Evolutionary conservation across 2,888 invertebrate genomes (phyloP).

Genomic region (Limnephilus marmoratus): DNA sequence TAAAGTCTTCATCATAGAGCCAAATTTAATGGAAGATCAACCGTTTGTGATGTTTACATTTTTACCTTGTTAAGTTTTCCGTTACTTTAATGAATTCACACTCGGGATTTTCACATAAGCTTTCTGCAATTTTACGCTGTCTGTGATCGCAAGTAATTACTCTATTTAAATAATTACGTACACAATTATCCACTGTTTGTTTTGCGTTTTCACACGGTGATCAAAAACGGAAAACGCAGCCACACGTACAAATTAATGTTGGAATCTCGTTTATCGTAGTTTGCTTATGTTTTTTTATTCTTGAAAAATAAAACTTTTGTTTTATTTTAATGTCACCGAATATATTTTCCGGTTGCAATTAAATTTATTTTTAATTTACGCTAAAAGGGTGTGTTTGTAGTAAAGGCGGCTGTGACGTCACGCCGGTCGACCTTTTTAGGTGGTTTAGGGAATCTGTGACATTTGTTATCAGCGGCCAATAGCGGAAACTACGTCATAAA

Average conservation of each 20-base stretch:
- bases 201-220: slow-evolving; percentile 28
- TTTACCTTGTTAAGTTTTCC: slow-evolving; percentile 16
- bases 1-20: background rate
- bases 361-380: no score
- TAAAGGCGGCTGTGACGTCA: background rate
- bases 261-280: no score
- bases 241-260: background rate
- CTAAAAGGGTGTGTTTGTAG: background rate
- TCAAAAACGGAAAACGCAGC: background rate
- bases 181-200: slow-evolving; percentile 24
- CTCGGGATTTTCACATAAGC: slow-evolving; percentile 31
- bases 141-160: slow-evolving; percentile 27
- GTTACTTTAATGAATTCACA: slow-evolving; percentile 33
- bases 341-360: background rate
- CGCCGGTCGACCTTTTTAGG: background rate
- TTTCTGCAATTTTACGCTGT: background rate
- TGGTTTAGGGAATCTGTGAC: background rate
- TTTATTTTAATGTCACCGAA: no score
- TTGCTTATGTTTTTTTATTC: no score
- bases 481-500: background rate
- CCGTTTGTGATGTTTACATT: slow-evolving; percentile 14
- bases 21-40: slow-evolving; percentile 6
- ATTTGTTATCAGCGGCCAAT: background rate
- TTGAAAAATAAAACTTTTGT: no score
- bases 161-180: slow-evolving; percentile 41